Evolutionary conservation across 2,113 vertebrate species (phyloP).

Genomic region (Helogale parvula): DNA sequence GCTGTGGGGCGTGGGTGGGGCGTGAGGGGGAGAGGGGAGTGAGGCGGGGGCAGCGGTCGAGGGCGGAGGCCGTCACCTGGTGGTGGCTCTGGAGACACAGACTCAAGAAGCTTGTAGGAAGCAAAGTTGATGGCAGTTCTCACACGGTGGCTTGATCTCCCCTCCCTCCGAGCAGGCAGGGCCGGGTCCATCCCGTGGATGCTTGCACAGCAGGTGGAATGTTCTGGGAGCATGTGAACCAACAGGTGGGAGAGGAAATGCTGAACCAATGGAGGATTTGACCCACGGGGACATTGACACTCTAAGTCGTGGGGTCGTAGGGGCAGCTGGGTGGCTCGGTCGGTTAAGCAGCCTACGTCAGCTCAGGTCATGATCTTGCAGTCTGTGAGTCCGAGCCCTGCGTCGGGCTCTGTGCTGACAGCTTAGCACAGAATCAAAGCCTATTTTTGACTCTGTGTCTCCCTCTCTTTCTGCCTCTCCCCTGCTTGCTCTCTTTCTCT

Average conservation of each 20-base stretch:
- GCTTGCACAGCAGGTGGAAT: not conserved
- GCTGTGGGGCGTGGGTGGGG: not conserved
- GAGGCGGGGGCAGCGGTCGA: rapidly evolving
- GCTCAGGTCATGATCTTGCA: no score
- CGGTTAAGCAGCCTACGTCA: no score
- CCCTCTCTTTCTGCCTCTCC: no score
- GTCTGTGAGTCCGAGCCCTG: no score
- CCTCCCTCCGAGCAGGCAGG: not conserved
- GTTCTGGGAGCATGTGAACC: not conserved
- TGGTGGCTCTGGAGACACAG: not conserved
- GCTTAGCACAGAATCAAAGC: no score
- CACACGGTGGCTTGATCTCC: not conserved
- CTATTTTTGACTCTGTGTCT: no score
- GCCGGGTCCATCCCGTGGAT: no score
- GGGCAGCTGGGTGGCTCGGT: not conserved
- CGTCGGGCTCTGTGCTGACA: no score
- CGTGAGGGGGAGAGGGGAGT: not conserved
- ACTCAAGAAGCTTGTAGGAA: not conserved
- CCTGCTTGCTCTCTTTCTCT: no score
- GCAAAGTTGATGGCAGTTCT: not conserved
- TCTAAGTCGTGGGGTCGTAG: rapidly evolving
- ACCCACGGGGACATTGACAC: not conserved
- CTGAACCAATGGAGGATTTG: not conserved
- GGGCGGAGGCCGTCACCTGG: not conserved
- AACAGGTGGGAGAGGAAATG: not conserved